Percentiles rank a stretch among this genome's conserved stretches.
These are phyloP conservation scores for Hylomyscus alleni DNA, from an alignment of 2,797 vertebrate genomes.

Conservation along the genomic window DNA sequence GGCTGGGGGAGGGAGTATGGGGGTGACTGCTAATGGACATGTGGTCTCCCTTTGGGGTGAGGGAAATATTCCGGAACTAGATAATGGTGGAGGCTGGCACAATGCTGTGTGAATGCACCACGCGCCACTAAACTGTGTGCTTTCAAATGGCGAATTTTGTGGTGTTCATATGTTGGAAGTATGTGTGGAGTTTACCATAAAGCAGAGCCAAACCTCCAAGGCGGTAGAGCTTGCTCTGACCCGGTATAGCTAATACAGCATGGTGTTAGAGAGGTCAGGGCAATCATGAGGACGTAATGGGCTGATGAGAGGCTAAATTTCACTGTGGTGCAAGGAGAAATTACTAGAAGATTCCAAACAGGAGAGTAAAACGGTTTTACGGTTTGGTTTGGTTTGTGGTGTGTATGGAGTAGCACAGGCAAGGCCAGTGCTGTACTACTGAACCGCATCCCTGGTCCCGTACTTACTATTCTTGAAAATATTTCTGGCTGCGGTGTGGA, in stretches of 20 bases:
- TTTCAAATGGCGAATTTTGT: background rate
- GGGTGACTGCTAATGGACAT: slow-evolving; percentile 48
- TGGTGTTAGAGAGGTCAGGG: background rate
- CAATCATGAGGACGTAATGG: accelerated
- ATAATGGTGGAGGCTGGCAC: background rate
- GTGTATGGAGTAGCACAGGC: background rate
- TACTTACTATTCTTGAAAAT: background rate
- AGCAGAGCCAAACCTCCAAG: background rate
- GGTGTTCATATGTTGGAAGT: slow-evolving; percentile 16
- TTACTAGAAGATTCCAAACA: background rate
- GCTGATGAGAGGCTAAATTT: background rate
- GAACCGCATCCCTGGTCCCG: background rate
- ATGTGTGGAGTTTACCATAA: slow-evolving; percentile 9
- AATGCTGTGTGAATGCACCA: background rate
- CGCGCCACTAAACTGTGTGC: background rate
- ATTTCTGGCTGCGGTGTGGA: slow-evolving; percentile 1
- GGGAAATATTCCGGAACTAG: slow-evolving; percentile 26
- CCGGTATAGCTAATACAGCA: background rate
- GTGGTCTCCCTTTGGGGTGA: slow-evolving; percentile 55
- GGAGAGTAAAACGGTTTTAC: background rate
- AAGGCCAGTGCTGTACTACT: background rate
- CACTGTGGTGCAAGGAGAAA: background rate
- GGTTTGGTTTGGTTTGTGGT: background rate
- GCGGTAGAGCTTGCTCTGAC: background rate
- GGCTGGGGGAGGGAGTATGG: background rate